Evolutionary conservation across 2,888 invertebrate species (phyloP).

Genomic region (Nymphalis polychloros): DNA sequence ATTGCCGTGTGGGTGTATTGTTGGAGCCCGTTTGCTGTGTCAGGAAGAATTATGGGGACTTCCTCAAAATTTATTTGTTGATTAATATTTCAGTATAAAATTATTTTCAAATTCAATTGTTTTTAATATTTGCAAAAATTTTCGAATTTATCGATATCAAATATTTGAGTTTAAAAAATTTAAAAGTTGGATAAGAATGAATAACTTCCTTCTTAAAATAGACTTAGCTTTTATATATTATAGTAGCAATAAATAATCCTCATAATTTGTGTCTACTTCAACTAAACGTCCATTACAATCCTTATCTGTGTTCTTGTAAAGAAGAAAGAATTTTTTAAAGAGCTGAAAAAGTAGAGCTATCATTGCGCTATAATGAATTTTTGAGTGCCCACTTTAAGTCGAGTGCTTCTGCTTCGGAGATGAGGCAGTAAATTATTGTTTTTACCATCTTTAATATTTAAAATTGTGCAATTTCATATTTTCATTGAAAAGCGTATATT

Average conservation of each 20-base stretch:
- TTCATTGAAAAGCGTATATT: constrained; percentile 56
- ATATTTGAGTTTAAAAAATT: too few relatives aligned
- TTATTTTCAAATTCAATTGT: constrained; percentile 22
- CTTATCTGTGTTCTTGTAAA: constrained; percentile 23
- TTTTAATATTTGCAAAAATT: too few relatives aligned
- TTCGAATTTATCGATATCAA: too few relatives aligned
- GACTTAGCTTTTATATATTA: background rate
- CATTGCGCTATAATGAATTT: constrained; percentile 31
- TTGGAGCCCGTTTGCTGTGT: constrained; percentile 34
- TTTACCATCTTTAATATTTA: constrained; percentile 48
- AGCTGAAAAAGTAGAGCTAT: constrained; percentile 28
- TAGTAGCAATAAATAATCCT: constrained; percentile 3
- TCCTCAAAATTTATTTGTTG: constrained; percentile 34
- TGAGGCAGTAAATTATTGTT: constrained; percentile 48
- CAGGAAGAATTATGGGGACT: constrained; percentile 36
- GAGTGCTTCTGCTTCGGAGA: constrained; percentile 26
- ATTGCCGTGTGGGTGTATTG: constrained; percentile 38
- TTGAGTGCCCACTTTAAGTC: constrained; percentile 30
- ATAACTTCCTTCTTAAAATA: background rate
- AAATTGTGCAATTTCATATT: constrained; percentile 57
- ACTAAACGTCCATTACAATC: constrained; percentile 18
- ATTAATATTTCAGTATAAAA: constrained; percentile 31
- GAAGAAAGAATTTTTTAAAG: constrained; percentile 24
- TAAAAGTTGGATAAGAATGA: too few relatives aligned
- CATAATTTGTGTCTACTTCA: constrained; percentile 15